Conservation (phyloP, 2,888 invertebrate species). For the Biston betularia region DNA sequence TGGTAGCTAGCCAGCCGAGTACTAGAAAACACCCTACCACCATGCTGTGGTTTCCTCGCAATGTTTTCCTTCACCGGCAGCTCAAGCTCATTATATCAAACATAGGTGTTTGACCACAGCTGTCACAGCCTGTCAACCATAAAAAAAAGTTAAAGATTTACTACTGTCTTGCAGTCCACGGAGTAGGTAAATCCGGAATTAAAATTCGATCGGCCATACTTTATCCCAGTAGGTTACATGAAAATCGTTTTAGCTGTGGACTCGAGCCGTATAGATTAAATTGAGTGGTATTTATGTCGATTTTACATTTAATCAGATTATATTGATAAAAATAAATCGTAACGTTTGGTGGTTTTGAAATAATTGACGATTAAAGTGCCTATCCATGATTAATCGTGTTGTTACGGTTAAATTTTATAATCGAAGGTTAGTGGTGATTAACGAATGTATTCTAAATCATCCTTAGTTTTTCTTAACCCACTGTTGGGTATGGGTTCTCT, state of each 20-base stretch:
- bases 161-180: conserved; percentile 48
- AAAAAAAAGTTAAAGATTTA: too few species aligned
- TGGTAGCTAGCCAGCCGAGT: too few species aligned
- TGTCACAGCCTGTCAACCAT: too few species aligned
- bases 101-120: too few species aligned
- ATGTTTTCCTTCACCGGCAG: too few species aligned
- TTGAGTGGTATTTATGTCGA: conserved; percentile 52
- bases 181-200: conserved; percentile 77
- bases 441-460: not conserved
- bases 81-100: too few species aligned
- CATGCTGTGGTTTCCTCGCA: too few species aligned
- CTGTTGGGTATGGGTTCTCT: too few species aligned
- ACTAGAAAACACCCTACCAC: too few species aligned
- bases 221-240: conserved; percentile 74
- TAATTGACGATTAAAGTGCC: conserved; percentile 14
- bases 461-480: not conserved
- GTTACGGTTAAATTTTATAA: conserved; percentile 15
- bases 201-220: conserved; percentile 78
- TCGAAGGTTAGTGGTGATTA: not conserved
- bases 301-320: conserved; percentile 44
- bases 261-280: conserved; percentile 44
- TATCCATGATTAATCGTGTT: conserved; percentile 22
- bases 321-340: conserved; percentile 30
- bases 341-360: conserved; percentile 27
- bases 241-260: conserved; percentile 78